A percentile compares a stretch with the other conserved stretches of the same genome.
phyloP scores from a whole-genome alignment of 2,113 vertebrate genomes.

The Chroicocephalus ridibundus region DNA sequence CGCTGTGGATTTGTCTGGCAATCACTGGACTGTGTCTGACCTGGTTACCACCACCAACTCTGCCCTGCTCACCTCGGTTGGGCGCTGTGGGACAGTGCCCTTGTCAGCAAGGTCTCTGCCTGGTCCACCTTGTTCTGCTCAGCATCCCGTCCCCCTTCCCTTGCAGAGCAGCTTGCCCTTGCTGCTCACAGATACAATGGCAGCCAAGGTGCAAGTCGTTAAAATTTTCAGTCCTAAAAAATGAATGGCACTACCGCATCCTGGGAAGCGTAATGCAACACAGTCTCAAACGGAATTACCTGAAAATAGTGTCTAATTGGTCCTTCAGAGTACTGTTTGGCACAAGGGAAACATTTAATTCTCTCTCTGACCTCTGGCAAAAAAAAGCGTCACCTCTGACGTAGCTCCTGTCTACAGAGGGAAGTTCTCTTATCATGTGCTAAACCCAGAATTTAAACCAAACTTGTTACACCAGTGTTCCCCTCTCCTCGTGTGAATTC shows the following conservation, averaged over 20 bases:
- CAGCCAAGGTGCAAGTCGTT: neutral
- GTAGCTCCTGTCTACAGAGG: neutral
- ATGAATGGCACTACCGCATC: neutral
- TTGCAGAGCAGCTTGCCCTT: neutral
- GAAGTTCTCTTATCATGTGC: neutral
- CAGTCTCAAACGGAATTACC: neutral
- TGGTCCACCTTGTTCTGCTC: neutral
- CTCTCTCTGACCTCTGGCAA: neutral
- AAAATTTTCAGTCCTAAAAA: neutral
- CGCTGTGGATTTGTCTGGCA: neutral
- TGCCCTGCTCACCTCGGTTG: neutral
- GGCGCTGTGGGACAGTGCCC: neutral
- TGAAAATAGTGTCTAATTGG: neutral
- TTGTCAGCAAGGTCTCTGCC: neutral
- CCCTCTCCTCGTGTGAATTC: neutral
- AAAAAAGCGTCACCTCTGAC: neutral
- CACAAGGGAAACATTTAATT: neutral
- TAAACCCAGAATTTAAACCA: neutral
- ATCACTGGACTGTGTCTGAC: neutral
- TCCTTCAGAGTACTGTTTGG: neutral
- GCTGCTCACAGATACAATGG: neutral
- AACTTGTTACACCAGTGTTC: neutral
- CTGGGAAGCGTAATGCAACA: neutral
- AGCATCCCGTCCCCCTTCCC: neutral
- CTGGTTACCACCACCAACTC: neutral